Evolutionary conservation across 2,113 vertebrate species (phyloP).

Genomic region (Quiscalus mexicanus): DNA sequence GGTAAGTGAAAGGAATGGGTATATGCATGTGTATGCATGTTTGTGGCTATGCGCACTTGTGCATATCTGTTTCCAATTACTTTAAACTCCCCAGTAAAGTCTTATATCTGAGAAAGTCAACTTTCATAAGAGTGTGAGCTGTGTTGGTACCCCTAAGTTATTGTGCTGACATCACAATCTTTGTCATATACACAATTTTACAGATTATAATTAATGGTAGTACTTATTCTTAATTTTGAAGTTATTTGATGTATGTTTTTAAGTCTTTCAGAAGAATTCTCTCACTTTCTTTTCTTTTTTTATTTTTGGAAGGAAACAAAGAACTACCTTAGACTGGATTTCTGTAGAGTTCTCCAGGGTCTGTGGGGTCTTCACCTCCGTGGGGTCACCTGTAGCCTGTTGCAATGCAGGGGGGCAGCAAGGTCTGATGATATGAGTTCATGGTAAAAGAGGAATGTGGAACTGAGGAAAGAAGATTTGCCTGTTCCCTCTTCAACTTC

Average conservation of each 20-base stretch:
- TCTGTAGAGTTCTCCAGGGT: background rate
- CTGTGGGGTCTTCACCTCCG: background rate
- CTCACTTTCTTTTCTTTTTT: fast-evolving
- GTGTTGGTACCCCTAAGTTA: fast-evolving
- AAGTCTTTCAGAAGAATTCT: background rate
- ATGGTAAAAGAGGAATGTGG: fast-evolving
- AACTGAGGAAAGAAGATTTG: background rate
- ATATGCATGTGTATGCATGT: fast-evolving
- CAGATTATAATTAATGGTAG: background rate
- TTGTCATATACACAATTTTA: background rate
- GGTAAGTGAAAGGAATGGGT: background rate
- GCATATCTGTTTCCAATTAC: background rate
- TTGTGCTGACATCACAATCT: background rate
- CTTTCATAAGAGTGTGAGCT: background rate
- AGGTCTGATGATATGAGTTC: background rate
- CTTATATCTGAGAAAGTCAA: background rate
- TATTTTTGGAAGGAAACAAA: background rate
- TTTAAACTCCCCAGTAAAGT: background rate
- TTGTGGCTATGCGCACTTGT: background rate
- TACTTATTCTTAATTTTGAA: background rate
- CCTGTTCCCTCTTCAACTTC: background rate
- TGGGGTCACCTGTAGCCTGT: background rate
- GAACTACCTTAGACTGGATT: background rate
- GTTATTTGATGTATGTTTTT: background rate
- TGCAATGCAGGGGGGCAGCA: background rate